Percentiles rank a stretch among this genome's conserved stretches.
Conservation (phyloP, 2,888 invertebrate genomes). For the Drosophila seclusa region DNA sequence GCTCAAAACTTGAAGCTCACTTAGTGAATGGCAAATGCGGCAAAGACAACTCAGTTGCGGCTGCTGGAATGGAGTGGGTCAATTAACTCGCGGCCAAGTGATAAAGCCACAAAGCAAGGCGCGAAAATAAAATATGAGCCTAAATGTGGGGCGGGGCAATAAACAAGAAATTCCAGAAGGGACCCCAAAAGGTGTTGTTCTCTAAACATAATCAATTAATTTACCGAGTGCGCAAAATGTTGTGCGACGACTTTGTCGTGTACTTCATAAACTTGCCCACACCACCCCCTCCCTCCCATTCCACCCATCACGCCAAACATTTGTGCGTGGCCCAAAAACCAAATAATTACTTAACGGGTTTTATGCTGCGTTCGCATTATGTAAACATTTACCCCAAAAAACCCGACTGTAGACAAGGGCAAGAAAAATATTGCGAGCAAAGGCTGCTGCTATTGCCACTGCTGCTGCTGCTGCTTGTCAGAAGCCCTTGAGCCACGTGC, state of each 20-base stretch:
- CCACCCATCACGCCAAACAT: neutral
- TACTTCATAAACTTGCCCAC: slow-evolving; percentile 53
- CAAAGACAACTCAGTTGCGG: slow-evolving; percentile 23
- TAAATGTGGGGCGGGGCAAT: slow-evolving; percentile 1
- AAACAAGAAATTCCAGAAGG: neutral
- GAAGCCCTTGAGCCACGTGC: slow-evolving; percentile 41
- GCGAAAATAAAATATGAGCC: slow-evolving; percentile 40
- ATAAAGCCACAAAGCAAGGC: slow-evolving; percentile 42
- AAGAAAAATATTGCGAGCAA: slow-evolving; percentile 53
- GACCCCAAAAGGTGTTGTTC: slow-evolving; percentile 49
- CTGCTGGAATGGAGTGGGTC: slow-evolving; percentile 18
- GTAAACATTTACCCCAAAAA: slow-evolving; percentile 52
- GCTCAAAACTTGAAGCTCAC: slow-evolving; percentile 10
- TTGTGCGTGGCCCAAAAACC: slow-evolving; percentile 13
- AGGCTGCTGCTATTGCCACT: slow-evolving; percentile 6
- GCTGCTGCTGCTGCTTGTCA: slow-evolving; percentile 21
- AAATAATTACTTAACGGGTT: slow-evolving; percentile 72
- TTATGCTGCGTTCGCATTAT: slow-evolving; percentile 66
- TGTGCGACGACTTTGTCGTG: slow-evolving; percentile 55
- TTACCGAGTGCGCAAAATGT: slow-evolving; percentile 56
- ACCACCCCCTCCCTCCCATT: rapidly evolving
- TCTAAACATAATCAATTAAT: slow-evolving; percentile 61
- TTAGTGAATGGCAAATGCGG: slow-evolving; percentile 7
- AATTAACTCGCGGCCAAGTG: slow-evolving; percentile 36
- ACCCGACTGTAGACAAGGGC: slow-evolving; percentile 35